Evolutionary conservation across 2,113 vertebrate species (phyloP).

Genomic region (Erpornis zantholeuca): DNA sequence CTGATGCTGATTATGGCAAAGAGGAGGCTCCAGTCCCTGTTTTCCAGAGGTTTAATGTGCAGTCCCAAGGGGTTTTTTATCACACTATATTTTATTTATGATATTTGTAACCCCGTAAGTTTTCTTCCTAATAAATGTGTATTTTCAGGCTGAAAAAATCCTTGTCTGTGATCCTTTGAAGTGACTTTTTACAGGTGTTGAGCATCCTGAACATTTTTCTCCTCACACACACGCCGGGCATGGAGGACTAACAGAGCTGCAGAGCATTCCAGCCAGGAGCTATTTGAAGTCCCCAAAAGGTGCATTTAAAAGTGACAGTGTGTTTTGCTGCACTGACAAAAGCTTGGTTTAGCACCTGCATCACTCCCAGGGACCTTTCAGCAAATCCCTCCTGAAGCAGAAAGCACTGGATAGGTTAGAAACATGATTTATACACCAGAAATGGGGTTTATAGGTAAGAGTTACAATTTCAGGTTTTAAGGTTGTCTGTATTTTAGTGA

Average conservation of each 20-base stretch:
- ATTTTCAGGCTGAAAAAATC: not conserved
- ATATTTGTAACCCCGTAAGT: not conserved
- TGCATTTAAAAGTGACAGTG: not conserved
- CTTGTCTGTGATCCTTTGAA: conserved; percentile 17
- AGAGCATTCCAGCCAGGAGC: not conserved
- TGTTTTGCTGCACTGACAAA: not conserved
- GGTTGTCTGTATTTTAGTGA: not conserved
- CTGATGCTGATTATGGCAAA: not conserved
- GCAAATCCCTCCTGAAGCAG: not conserved
- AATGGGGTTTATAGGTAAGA: not conserved
- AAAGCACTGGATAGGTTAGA: not conserved
- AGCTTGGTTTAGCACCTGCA: not conserved
- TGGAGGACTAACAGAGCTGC: not conserved
- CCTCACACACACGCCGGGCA: rapidly evolving
- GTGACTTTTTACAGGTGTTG: not conserved
- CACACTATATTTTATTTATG: rapidly evolving
- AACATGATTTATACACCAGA: not conserved
- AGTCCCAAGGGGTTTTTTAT: not conserved
- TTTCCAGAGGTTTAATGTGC: not conserved
- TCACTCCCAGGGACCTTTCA: not conserved
- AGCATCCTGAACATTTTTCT: not conserved
- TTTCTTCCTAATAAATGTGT: conserved; percentile 6
- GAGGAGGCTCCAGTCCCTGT: too few relatives aligned
- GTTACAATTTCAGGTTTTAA: not conserved
- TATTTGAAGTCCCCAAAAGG: not conserved